Evolutionary conservation across 2,797 vertebrate species (phyloP), one percentile per base, ranked within the genome.

Genomic region (Craterocephalus amniculus): DNA sequence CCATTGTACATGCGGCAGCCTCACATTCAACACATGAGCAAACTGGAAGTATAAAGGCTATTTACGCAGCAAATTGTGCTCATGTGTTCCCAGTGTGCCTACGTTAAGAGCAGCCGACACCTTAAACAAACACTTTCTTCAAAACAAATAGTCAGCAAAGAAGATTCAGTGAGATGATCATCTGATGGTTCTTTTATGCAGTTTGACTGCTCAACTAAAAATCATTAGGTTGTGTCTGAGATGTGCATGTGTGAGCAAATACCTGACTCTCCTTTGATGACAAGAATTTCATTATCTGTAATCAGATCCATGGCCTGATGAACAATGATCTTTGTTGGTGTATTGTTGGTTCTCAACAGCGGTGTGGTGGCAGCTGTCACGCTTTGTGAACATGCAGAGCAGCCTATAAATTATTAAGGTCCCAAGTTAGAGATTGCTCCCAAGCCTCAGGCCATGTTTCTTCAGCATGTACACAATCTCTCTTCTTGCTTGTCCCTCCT

Each of bases 331-430:
- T 60, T 72, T 48, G 18, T 72, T 24, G 67, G 73, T 78, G 26
- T 64, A 64, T 60, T 79, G 45, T 72, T 61, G 43, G 63, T 65
- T 1, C 8, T 72, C 20, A 67, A 75, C 81, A 83, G 72, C 82
- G 86, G 77, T 52, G 56, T 81, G 60, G 76, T 80, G 72, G 51
- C 62, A 80, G 78, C 66, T 87, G 86, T 69, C 83, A 73, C 57
- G 56, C 75, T 71, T 72, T 75, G 68, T 74, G 45, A 63, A 78
- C 70, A 78, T 57, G 72, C 55, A 63, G 62, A 81, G 60, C 36
- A 7, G 58, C 31, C 63, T 24, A 80, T 91, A 66, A 84, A 90
- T 91, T 70, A 89, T 90, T 89, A 70, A 89, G 63, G 63, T 73
- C 65, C 26, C 58, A 80, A 78, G 81, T 84, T 86, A 84, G 79